phyloP scores from a whole-genome alignment of 2,888 invertebrate species.

The Megaustenia siamemsis region DNA sequence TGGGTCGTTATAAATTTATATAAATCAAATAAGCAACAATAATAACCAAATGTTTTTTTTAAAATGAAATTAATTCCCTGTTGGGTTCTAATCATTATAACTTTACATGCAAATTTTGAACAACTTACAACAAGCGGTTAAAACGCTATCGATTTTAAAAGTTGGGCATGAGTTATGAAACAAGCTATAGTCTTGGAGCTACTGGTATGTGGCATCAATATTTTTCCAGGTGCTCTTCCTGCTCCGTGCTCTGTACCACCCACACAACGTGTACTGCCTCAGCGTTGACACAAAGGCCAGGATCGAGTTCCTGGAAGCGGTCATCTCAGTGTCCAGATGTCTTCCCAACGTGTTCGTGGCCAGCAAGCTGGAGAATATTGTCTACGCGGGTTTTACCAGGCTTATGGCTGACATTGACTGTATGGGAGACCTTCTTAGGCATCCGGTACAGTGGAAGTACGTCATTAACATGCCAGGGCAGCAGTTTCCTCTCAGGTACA shows the following conservation, averaged over 20 bases:
- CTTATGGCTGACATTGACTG: conserved; percentile 79
- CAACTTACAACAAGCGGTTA: too few species aligned
- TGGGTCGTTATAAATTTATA: too few species aligned
- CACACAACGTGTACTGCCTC: conserved; percentile 58
- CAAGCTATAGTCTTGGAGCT: too few species aligned
- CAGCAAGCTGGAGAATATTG: conserved; percentile 72
- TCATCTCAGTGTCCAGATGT: conserved; percentile 68
- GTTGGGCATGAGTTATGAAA: too few species aligned
- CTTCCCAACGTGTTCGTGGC: conserved; percentile 78
- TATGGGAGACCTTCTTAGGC: conserved; percentile 72
- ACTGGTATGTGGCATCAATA: too few species aligned
- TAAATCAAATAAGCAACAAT: too few species aligned
- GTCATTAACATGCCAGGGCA: conserved; percentile 78
- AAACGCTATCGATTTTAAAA: too few species aligned
- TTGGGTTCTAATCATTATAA: too few species aligned
- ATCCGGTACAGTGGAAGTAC: conserved; percentile 74
- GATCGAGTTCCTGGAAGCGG: conserved; percentile 40
- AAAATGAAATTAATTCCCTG: too few species aligned
- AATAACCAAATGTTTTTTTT: too few species aligned
- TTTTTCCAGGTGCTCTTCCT: conserved; percentile 49
- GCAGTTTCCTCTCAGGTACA: conserved; percentile 73
- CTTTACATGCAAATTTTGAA: too few species aligned
- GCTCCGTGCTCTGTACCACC: conserved; percentile 55
- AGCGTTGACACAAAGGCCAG: conserved; percentile 50
- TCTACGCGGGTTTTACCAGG: conserved; percentile 76